These are phyloP conservation scores for Phodopus roborovskii DNA, from an alignment of 2,113 vertebrate genomes.

Conservation along the genomic window DNA sequence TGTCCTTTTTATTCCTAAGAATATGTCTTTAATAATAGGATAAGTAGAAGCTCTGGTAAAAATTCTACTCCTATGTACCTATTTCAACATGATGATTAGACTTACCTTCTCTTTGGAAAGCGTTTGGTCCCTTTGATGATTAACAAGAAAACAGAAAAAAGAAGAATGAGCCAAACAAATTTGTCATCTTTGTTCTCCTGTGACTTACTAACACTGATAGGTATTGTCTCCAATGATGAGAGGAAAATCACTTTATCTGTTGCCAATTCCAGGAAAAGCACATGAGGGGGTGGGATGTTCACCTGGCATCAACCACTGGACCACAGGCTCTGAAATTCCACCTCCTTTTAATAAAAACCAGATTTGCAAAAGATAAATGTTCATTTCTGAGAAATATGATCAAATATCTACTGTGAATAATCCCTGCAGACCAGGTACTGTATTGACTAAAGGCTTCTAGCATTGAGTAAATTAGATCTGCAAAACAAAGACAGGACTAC, in stretches of 20 bases:
- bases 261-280: constrained; percentile 10
- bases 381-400: not conserved
- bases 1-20: not conserved
- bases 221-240: constrained; percentile 27
- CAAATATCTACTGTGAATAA: not conserved
- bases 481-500: not conserved
- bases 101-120: constrained; percentile 61
- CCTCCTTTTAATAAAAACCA: not conserved
- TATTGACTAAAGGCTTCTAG: not conserved
- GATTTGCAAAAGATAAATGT: not conserved
- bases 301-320: not conserved
- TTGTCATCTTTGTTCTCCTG: constrained; percentile 54
- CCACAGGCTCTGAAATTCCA: not conserved
- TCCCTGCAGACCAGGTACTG: not conserved
- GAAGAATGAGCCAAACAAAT: constrained; percentile 39
- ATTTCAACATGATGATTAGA: not conserved
- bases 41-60: not conserved
- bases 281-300: not conserved
- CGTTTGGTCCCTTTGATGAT: constrained; percentile 47
- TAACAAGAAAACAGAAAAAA: constrained; percentile 54
- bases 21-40: not conserved
- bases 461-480: not conserved
- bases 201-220: constrained; percentile 12
- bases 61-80: not conserved
- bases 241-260: not conserved